Conservation (phyloP, 2,888 invertebrate species). For the Eilema caniola region DNA sequence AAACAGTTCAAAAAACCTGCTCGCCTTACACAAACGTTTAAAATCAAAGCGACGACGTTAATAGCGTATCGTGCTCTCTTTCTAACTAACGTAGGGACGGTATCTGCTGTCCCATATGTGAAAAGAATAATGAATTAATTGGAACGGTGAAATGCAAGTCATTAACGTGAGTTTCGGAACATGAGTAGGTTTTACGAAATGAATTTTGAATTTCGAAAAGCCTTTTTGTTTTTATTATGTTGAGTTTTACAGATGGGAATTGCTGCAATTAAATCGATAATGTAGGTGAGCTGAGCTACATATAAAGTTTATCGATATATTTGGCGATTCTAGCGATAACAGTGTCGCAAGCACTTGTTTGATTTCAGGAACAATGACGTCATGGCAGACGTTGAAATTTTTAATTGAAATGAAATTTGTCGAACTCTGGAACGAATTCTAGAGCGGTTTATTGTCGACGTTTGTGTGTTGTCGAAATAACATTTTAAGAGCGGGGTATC, state of each 20-base stretch:
- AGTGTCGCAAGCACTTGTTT: background rate
- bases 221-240: conserved; percentile 21
- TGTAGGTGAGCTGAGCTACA: background rate
- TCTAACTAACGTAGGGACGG: conserved; percentile 25
- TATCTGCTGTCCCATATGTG: conserved; percentile 11
- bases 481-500: background rate
- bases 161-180: conserved; percentile 52
- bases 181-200: conserved; percentile 42
- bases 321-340: background rate
- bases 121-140: conserved; percentile 56
- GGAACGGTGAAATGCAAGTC: conserved; percentile 56
- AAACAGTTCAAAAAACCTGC: conserved; percentile 55
- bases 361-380: background rate
- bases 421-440: background rate
- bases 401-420: background rate
- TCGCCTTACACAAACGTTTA: conserved; percentile 49
- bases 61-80: conserved; percentile 41
- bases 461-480: background rate
- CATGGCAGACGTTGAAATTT: background rate
- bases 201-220: conserved; percentile 38
- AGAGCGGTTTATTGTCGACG: background rate
- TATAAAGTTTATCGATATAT: background rate
- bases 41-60: conserved; percentile 58
- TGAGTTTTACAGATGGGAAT: background rate
- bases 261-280: background rate